Percentiles rank a stretch among this genome's conserved stretches.
phyloP scores from a whole-genome alignment of 2,888 invertebrate species.

The Andrena fulva region DNA sequence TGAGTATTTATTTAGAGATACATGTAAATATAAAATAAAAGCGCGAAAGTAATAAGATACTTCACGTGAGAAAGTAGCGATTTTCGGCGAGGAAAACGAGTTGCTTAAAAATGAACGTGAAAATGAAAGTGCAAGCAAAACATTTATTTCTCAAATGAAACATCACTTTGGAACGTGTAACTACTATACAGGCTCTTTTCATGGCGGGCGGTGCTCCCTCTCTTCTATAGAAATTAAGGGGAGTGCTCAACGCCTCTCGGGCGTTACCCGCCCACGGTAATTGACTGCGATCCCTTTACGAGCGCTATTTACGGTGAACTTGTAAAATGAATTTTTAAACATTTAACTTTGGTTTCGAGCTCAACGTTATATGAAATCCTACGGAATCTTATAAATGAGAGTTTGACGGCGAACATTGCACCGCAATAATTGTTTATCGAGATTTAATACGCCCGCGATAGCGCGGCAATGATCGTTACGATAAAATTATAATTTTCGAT shows the following conservation, averaged over 20 bases:
- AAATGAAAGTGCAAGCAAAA: neutral
- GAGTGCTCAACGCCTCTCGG: slow-evolving; percentile 17
- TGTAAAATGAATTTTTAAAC: neutral
- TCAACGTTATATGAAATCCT: neutral
- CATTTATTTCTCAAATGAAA: neutral
- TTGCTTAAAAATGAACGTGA: neutral
- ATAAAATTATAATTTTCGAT: neutral
- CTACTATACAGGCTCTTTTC: neutral
- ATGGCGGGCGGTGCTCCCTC: slow-evolving; percentile 17
- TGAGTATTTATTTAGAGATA: slow-evolving; percentile 9
- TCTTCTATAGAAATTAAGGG: slow-evolving; percentile 10
- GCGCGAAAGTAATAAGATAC: neutral
- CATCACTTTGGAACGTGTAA: neutral
- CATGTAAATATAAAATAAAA: neutral
- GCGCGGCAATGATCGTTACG: neutral
- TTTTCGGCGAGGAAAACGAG: neutral
- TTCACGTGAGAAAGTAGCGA: neutral
- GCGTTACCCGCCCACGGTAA: slow-evolving; percentile 15
- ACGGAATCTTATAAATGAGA: neutral
- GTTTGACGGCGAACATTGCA: neutral
- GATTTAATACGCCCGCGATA: neutral
- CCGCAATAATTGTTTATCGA: neutral
- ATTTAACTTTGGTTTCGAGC: neutral
- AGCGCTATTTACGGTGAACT: neutral
- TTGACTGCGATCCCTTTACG: neutral